These are phyloP conservation scores for Galaxias olidus DNA, from an alignment of 2,797 vertebrate genomes.

Conservation along the genomic window DNA sequence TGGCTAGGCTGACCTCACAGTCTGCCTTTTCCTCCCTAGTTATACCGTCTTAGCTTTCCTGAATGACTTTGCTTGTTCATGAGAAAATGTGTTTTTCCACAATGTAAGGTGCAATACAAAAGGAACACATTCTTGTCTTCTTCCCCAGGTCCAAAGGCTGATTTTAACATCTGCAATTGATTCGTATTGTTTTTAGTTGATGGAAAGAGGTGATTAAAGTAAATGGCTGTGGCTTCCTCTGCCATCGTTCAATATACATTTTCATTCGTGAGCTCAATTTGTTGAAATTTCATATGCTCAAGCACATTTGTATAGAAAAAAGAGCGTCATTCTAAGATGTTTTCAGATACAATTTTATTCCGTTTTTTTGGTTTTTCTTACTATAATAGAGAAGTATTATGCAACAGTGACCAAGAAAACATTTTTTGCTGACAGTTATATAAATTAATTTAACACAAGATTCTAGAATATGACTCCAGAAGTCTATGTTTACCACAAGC, in stretches of 20 bases:
- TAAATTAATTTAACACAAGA: neutral
- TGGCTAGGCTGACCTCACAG: neutral
- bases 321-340: too few species aligned
- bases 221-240: neutral
- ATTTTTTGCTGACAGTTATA: neutral
- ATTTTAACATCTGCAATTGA: constrained; percentile 3
- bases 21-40: neutral
- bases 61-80: neutral
- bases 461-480: too few species aligned
- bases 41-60: constrained; percentile 6
- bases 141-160: neutral
- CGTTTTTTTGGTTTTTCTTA: neutral
- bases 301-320: too few species aligned
- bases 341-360: neutral
- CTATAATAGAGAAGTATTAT: neutral
- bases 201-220: neutral
- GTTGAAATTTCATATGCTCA: too few species aligned
- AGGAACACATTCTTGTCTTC: neutral
- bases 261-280: too few species aligned
- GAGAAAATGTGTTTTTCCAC: neutral
- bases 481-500: too few species aligned
- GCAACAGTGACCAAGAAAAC: neutral
- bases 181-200: neutral
- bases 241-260: neutral
- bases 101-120: neutral